These are phyloP conservation scores for Gisinianus flammeolus DNA, from an alignment of 2,888 invertebrate genomes.

Conservation along the genomic window DNA sequence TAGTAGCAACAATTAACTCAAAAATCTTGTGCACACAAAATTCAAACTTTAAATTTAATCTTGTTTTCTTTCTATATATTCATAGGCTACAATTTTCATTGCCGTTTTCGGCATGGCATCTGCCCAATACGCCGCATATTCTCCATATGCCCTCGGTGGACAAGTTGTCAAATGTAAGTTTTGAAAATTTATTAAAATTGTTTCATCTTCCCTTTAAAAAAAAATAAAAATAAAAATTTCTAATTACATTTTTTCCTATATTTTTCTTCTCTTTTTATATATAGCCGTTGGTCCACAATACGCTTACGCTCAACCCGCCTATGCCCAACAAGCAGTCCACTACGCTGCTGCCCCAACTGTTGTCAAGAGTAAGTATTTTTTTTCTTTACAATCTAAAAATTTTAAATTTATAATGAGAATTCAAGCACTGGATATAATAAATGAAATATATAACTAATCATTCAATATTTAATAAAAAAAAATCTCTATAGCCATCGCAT, in stretches of 20 bases:
- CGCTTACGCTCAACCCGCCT: slow-evolving; percentile 4
- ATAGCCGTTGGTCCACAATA: slow-evolving; percentile 1
- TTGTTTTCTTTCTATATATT: not conserved
- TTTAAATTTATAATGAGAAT: no score
- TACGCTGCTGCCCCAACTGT: not conserved
- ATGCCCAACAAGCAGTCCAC: not conserved
- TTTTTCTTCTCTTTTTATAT: no score
- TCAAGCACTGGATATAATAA: not conserved
- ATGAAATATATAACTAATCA: not conserved
- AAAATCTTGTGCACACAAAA: not conserved
- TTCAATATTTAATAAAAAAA: not conserved
- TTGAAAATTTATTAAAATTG: not conserved
- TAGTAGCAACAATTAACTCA: no score
- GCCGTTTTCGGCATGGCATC: not conserved
- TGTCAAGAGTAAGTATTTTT: slow-evolving; percentile 14
- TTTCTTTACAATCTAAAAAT: not conserved
- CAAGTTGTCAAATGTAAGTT: not conserved
- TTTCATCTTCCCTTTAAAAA: no score
- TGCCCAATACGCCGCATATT: slow-evolving; percentile 2
- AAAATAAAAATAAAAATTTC: no score
- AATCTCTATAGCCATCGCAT: slow-evolving; percentile 31
- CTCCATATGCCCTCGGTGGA: not conserved
- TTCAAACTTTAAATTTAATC: not conserved
- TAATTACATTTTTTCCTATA: no score
- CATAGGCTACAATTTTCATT: slow-evolving; percentile 1